These are phyloP conservation scores for Coboldia fuscipes DNA, from an alignment of 1,140 invertebrate genomes.

Conservation along the genomic window DNA sequence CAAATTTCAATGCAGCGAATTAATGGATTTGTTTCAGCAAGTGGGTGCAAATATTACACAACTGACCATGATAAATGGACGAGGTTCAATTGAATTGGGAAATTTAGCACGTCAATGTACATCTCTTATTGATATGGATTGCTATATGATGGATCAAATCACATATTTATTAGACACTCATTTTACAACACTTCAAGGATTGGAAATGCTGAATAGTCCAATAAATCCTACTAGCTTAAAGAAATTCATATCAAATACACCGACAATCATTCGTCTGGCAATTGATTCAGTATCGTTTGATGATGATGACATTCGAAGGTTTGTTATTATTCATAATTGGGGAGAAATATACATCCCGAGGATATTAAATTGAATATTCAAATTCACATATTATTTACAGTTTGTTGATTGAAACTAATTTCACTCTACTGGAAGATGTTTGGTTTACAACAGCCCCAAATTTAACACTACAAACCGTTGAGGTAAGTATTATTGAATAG, in stretches of 20 bases:
- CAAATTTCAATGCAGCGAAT: constrained; percentile 32
- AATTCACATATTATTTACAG: constrained; percentile 14
- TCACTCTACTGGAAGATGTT: constrained; percentile 32
- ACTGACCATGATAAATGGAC: constrained; percentile 34
- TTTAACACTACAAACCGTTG: constrained; percentile 30
- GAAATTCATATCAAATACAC: constrained; percentile 30
- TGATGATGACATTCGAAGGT: constrained; percentile 37
- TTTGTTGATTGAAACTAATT: constrained; percentile 29
- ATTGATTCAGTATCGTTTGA: constrained; percentile 23
- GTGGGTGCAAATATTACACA: constrained; percentile 29
- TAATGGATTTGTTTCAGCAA: constrained; percentile 29
- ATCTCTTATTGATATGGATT: constrained; percentile 31
- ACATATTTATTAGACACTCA: constrained; percentile 29
- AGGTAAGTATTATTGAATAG: too few species aligned
- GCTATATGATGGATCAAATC: constrained; percentile 32
- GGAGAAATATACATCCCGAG: constrained; percentile 5
- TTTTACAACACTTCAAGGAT: constrained; percentile 32
- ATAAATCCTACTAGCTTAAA: constrained; percentile 28
- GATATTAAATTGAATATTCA: neutral
- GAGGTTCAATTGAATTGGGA: constrained; percentile 31
- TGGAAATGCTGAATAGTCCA: constrained; percentile 37
- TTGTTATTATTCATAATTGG: too few species aligned
- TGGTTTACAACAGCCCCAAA: constrained; percentile 38
- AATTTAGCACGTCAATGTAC: constrained; percentile 30
- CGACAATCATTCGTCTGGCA: constrained; percentile 31